Conservation (phyloP, 2,888 invertebrate species). For the Rosalia funebris region DNA sequence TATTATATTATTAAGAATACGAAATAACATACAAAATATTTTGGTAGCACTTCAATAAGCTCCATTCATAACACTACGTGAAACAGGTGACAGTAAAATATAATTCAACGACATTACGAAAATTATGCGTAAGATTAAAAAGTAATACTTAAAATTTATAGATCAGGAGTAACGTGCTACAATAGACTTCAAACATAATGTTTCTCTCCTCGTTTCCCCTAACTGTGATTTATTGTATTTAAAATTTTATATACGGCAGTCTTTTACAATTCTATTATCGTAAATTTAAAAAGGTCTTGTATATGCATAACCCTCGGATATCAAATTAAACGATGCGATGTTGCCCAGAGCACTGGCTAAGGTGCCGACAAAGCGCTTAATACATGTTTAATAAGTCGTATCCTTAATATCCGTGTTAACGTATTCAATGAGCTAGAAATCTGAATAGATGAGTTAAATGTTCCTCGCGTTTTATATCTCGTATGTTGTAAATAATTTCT, state of each 20-base stretch:
- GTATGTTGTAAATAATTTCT: neutral
- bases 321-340: constrained; percentile 9
- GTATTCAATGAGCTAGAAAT: constrained; percentile 18
- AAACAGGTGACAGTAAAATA: no score
- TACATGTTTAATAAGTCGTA: constrained; percentile 23
- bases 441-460: constrained; percentile 3
- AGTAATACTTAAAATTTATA: constrained; percentile 16
- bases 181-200: constrained; percentile 16
- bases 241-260: constrained; percentile 15
- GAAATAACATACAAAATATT: no score
- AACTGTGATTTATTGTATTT: constrained; percentile 10
- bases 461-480: constrained; percentile 1
- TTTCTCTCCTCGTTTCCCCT: neutral
- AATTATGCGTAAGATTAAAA: constrained; percentile 5
- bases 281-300: constrained; percentile 13
- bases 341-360: constrained; percentile 9
- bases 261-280: constrained; percentile 19
- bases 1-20: no score
- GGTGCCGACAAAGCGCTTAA: constrained; percentile 30
- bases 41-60: no score
- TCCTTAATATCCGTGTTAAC: constrained; percentile 29
- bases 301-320: constrained; percentile 20
- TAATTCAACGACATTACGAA: no score
- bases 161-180: constrained; percentile 11
- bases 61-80: no score